Base-by-base conservation (phyloP, 2,888 invertebrate species). In the Catocala nupta region DNA sequence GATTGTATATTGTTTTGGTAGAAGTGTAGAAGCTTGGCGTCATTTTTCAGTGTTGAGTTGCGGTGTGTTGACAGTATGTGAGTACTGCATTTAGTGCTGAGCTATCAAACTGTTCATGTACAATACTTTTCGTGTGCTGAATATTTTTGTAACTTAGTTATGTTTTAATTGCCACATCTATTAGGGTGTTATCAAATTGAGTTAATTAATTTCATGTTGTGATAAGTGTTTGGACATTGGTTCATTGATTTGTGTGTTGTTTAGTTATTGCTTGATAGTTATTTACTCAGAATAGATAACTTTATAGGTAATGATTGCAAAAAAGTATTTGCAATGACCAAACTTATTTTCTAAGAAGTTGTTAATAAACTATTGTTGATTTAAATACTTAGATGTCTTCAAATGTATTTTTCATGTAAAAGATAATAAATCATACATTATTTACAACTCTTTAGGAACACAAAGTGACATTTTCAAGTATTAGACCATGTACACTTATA, bases 1-100 rank as follows among this genome's bases (percentile, higher is more conserved):
- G 58, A 45, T 68, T 70, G 60, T 68, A 67, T 71, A 71, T 70
- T 75, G 70, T 77, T 75, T 75, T 68, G 65, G 70, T 65, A 68
- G 34, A 67, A 59, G 56, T 75, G 55, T 59, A 56, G 56, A 70
- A 62, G 63, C 69, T 68, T 78, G 75, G 78, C 75, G 65, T 79
- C 73, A 70, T 74, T 78, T 74, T 75, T 68, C 68, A 63, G 77
- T 70, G 59, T 77, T 63, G 59, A 64, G 43, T 68, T 77, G 68
- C 66, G 54, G 55, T 77, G 51, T 77, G 62, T 77, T 80, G 72
- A 80, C 75, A 74, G 59, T 72, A 50, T 77, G 54, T 63, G 47
- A 69, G 69, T 63, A 52, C 47, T 55, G 59, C 67, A 79, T 51
- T 71, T 60, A 68, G 50, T 74, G 66, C 65, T 69, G 63, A 49